Evolutionary conservation across 53 echinoderm and acorn worm species (phyloP), one percentile per base, ranked within the genome.

Genomic region (Luidia sarsii): DNA sequence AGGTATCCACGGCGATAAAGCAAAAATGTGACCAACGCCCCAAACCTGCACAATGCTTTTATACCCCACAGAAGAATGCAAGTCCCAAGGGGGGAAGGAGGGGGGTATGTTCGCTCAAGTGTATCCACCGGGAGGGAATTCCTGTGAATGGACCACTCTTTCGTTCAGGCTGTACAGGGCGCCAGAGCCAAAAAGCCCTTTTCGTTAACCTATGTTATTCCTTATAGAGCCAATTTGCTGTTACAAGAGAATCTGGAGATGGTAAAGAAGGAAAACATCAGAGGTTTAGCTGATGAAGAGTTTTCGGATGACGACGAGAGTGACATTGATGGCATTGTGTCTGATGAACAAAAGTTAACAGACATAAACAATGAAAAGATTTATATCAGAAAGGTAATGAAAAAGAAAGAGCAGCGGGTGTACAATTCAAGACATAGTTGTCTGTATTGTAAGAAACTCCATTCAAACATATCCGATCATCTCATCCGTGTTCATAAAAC

Each of bases 341-440:
- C 66, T 1, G 39, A 41, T 38, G 28, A 66, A 23, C 23, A 66
- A 43, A 66, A 66, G 43, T 21, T 66, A 20, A 66, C 41, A 39
- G 66, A 66, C n/a, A n/a, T n/a, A 20, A 20, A 68, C 15, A 1
- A 57, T 75, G 75, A 56, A 50, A 41, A 60, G 30, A 75, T 56
- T 57, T 22, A 22, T 75, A 30, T 35, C 29, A 60, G 38, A 57
- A 75, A 36, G 37, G 80, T 80, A 25, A 67, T 35, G 45, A 67
- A 49, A 34, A 86, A 86, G 69, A 86, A 86, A 50, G 46, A 57
- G n/a, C 20, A 13, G 19, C 67, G 80, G 48, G 80, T 86, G 33
- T 86, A 80, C 36, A 79, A 86, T 62, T 33, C 80, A 1, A 57
- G 64, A 33, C 87, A 87, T 50, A 62, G 81, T 38, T 87, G 87